A percentile compares a stretch with the other conserved stretches of the same genome.
These are phyloP conservation scores for Leptogaster cylindrica DNA, from an alignment of 2,888 invertebrate genomes.

Conservation along the genomic window DNA sequence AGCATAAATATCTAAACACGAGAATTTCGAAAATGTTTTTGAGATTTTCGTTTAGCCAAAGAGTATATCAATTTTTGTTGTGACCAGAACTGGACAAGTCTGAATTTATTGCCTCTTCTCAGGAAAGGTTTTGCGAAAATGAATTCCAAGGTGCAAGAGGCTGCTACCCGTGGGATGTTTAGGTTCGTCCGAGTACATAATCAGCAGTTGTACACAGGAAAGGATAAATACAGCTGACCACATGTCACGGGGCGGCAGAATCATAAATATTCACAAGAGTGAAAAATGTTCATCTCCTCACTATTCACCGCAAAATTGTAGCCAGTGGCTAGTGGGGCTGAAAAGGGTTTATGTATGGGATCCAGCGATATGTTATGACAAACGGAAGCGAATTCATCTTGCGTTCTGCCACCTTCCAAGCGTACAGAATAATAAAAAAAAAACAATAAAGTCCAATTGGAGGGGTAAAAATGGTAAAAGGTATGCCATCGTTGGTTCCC, in stretches of 20 bases:
- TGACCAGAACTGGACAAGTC: slow-evolving; percentile 6
- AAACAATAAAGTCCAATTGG: slow-evolving; percentile 21
- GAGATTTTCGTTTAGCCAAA: no score
- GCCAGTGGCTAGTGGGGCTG: slow-evolving; percentile 15
- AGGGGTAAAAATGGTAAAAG: background rate
- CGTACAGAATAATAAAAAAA: background rate
- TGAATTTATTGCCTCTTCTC: slow-evolving; percentile 9
- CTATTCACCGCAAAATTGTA: slow-evolving; percentile 21
- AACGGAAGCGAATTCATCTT: slow-evolving; percentile 36
- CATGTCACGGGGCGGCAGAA: slow-evolving; percentile 36
- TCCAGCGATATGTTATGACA: slow-evolving; percentile 35
- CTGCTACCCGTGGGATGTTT: background rate
- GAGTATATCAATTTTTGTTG: slow-evolving; percentile 25
- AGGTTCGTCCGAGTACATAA: slow-evolving; percentile 8
- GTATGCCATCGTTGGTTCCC: slow-evolving; percentile 5
- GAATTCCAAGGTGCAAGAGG: slow-evolving; percentile 18
- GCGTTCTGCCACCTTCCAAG: background rate
- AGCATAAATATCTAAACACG: no score
- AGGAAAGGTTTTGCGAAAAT: slow-evolving; percentile 3
- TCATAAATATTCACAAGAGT: slow-evolving; percentile 36
- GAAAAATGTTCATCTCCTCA: slow-evolving; percentile 34
- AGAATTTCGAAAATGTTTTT: no score
- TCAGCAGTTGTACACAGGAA: background rate
- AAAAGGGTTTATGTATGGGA: slow-evolving; percentile 28
- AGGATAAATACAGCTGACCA: slow-evolving; percentile 32